Evolutionary conservation across 1,140 invertebrate species (phyloP).

Genomic region (Bicyclus anynana): DNA sequence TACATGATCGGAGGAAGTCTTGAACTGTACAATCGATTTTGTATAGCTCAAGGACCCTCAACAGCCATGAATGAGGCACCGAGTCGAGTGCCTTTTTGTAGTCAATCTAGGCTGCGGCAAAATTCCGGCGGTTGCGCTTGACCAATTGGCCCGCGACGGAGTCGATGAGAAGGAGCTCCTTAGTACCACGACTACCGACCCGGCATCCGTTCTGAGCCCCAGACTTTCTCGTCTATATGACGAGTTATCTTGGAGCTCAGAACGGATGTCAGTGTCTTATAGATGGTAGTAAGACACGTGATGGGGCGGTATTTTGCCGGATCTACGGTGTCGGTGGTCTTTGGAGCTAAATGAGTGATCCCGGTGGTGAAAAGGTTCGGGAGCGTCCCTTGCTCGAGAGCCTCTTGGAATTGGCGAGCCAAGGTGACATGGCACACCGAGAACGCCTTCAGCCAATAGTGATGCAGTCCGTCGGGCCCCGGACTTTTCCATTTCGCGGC

Average conservation of each 20-base stretch:
- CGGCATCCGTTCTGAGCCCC: too few relatives aligned
- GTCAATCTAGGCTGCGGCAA: too few relatives aligned
- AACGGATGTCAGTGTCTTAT: too few relatives aligned
- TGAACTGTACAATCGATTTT: slow-evolving; percentile 12
- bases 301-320: slow-evolving; percentile 5
- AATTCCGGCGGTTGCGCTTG: too few relatives aligned
- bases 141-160: too few relatives aligned
- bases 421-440: not conserved
- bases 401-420: slow-evolving; percentile 2
- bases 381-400: not conserved
- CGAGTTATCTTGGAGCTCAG: too few relatives aligned
- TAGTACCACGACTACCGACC: slow-evolving; percentile 16
- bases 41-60: slow-evolving; percentile 17
- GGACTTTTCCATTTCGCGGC: slow-evolving; percentile 12
- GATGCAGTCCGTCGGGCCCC: slow-evolving; percentile 4
- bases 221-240: too few relatives aligned
- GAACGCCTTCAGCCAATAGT: slow-evolving; percentile 6
- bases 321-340: not conserved
- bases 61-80: slow-evolving; percentile 16
- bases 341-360: slow-evolving; percentile 15
- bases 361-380: slow-evolving; percentile 11
- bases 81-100: slow-evolving; percentile 15
- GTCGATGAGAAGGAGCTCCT: too few relatives aligned
- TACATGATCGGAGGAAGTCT: slow-evolving; percentile 16
- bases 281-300: too few relatives aligned